Evolutionary conservation across 2,113 vertebrate genomes (phyloP), one percentile per base, ranked within the genome.

Genomic region (Strix uralensis): DNA sequence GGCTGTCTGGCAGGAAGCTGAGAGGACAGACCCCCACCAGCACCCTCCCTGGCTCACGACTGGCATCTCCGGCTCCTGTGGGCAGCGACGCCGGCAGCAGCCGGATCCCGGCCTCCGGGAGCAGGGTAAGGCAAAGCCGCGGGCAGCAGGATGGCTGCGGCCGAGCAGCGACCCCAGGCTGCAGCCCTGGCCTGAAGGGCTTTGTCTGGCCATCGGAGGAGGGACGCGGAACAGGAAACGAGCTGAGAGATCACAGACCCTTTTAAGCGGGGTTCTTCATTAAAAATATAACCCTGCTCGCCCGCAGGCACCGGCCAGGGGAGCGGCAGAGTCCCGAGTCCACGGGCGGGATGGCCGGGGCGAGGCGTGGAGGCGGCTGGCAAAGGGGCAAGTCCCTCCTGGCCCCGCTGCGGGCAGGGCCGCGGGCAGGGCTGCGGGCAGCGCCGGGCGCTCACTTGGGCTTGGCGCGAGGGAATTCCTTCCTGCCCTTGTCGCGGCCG

Each of bases 401-500:
- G 6, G 52, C 47, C 46, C 9, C 8, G 29, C 34, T 2, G 12
- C 17, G 4, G 22, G 42, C 32, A 6, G 27, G 20, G 63, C 32
- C 5, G 58, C 4, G 10, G n/a, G 47, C 47, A 49, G 47, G 47
- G 40, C 38, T 13, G 3, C 23, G 67, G 57, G 57, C 81, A 77
- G 25, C 2, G 1, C 63, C 8, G 0, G 42, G 3, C 7, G 8
- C 29, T 98, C 94, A 98, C 55, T 96, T 97, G 54, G 47, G 29
- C 65, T 90, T 97, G 73, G 92, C 49, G 3, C 27, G 85, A 22
- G 95, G 96, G 72, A 98, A 99, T 86, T 99, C 99, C 30, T 97
- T 99, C 59, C 99, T 98, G 66, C 99, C 99, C 46, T 98, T 98
- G 77, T 95, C 95, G 0, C 97, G 96, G 66, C 93, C 96, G 5